Base-by-base conservation (phyloP, 2,888 invertebrate genomes). In the Bombylius major region DNA sequence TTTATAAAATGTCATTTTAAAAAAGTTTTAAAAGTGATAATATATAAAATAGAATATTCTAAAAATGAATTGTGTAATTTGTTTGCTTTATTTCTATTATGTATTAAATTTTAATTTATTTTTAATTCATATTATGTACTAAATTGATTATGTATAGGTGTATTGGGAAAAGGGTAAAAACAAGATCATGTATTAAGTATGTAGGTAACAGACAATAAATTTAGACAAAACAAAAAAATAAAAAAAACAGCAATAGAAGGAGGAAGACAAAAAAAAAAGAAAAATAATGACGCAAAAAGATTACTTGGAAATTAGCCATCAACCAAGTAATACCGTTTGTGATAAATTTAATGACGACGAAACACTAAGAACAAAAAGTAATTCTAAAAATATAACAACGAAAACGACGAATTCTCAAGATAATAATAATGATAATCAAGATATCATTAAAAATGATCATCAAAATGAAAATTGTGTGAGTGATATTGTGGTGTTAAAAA, bases 261-360 rank as follows among this genome's bases (percentile, higher is more conserved):
- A 12, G 9, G n/a, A 23, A 23, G 14, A 39, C n/a, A 47, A 14
- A 52, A n/a, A 47, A 51, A 53, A 47, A 14, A 52, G 7, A 47
- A 51, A 53, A 51, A 53, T 52, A 14, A 58, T 58, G 58, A 60
- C 58, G 56, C 58, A 56, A 56, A 58, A 57, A 23, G 55, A 56
- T 39, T 54, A 60, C 34, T 60, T 60, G 56, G 57, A 60, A 34
- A 14, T 34, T 46, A 50, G 58, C 56, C 57, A 58, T 48, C 56
- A 57, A 45, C n/a, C 50, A 54, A 56, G 52, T 50, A 59, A 57
- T 51, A 44, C 59, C 50, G 57, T 59, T 53, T 45, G 42, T 52
- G 54, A 57, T 56, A 52, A 51, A 56, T n/a, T 49, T 42, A 50
- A 50, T 59, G 59, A 59, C 54, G 59, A 51, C 42, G 46, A 51